Evolutionary conservation across 2,113 vertebrate species (phyloP).

Genomic region (Meriones unguiculatus): DNA sequence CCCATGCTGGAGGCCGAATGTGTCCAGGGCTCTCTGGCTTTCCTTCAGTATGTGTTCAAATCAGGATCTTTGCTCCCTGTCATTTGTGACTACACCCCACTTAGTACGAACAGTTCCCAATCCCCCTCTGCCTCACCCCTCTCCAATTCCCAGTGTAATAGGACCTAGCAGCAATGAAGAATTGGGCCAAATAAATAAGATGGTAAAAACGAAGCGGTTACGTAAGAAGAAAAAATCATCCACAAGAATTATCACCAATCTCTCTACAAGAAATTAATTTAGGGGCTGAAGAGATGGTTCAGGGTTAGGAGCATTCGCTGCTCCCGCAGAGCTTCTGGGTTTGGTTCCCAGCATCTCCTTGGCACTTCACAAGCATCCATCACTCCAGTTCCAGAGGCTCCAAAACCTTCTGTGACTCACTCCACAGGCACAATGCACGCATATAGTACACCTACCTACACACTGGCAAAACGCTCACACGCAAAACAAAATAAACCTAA

Average conservation of each 20-base stretch:
- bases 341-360: background rate
- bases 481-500: background rate
- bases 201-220: background rate
- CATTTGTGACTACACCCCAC: background rate
- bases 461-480: background rate
- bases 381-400: background rate
- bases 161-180: background rate
- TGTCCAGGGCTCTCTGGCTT: background rate
- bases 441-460: background rate
- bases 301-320: background rate
- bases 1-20: background rate
- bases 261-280: background rate
- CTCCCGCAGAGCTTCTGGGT: background rate
- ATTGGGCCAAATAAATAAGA: background rate
- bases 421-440: background rate
- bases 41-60: background rate
- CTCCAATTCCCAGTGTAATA: slow-evolving; percentile 12
- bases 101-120: background rate
- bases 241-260: background rate
- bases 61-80: background rate
- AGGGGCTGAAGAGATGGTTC: background rate
- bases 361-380: background rate
- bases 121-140: background rate
- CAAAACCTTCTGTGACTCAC: background rate
- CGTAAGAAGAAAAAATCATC: slow-evolving; percentile 2